These are phyloP conservation scores for Loriculus beryllinus DNA, from an alignment of 2,797 vertebrate genomes.

Conservation along the genomic window DNA sequence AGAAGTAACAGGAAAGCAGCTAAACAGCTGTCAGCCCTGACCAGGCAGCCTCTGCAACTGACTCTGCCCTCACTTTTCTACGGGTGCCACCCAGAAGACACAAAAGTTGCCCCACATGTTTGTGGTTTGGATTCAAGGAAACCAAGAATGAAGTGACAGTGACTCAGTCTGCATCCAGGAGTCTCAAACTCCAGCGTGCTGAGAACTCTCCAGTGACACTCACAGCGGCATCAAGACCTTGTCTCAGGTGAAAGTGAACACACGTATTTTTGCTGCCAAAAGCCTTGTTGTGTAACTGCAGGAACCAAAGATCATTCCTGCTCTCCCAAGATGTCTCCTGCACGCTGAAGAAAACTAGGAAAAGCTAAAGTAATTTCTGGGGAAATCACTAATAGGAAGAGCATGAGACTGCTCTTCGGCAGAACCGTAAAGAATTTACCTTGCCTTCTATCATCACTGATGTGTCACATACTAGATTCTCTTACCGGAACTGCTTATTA, in stretches of 20 bases:
- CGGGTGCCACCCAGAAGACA: not conserved
- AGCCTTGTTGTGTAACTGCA: not conserved
- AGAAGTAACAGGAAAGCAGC: not conserved
- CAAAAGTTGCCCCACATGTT: not conserved
- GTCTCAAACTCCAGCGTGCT: fast-evolving
- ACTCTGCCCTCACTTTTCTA: not conserved
- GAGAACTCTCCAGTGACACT: not conserved
- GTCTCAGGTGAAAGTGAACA: not conserved
- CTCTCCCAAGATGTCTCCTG: not conserved
- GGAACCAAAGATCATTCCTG: not conserved
- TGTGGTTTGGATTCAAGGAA: not conserved
- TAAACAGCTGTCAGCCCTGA: not conserved
- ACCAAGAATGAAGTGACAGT: not conserved
- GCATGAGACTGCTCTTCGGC: not conserved
- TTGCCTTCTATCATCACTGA: not conserved
- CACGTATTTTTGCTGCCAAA: not conserved
- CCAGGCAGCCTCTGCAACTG: not conserved
- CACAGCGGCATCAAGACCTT: not conserved
- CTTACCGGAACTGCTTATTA: not conserved
- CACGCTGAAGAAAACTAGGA: not conserved
- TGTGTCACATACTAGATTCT: not conserved
- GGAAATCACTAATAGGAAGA: not conserved
- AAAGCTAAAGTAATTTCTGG: not conserved
- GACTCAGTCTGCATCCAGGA: not conserved
- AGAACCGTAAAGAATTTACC: not conserved